Conservation (phyloP, 2,888 invertebrate species). For the Epirrhoe tristata region DNA sequence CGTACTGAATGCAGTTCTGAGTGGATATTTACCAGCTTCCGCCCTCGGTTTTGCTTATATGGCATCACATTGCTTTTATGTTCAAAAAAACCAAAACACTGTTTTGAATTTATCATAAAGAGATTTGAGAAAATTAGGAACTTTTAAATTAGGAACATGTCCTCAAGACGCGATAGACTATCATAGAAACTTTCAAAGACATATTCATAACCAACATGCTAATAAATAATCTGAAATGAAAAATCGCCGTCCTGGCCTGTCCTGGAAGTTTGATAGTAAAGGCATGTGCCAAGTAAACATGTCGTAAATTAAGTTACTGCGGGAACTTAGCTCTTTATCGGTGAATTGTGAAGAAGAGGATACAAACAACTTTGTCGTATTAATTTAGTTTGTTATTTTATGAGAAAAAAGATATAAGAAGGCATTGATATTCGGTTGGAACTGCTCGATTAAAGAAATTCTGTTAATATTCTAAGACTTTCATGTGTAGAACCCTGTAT, state of each 20-base stretch:
- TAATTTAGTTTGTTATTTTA: conserved; percentile 22
- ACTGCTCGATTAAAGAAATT: too few species aligned
- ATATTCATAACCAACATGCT: not conserved
- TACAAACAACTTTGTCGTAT: conserved; percentile 39
- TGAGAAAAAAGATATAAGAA: not conserved
- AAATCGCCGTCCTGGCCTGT: conserved; percentile 27
- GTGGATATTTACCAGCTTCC: not conserved
- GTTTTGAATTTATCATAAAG: too few species aligned
- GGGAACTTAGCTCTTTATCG: conserved; percentile 33
- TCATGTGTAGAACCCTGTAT: too few species aligned
- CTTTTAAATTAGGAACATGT: too few species aligned
- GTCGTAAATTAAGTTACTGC: conserved; percentile 60
- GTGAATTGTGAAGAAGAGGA: conserved; percentile 29
- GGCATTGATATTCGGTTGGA: not conserved
- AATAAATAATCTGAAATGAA: conserved; percentile 23
- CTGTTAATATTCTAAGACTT: too few species aligned
- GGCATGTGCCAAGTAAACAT: conserved; percentile 64
- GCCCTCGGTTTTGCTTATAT: too few species aligned
- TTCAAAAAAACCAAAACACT: not conserved
- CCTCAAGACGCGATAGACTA: too few species aligned
- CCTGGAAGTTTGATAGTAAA: conserved; percentile 32
- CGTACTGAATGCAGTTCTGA: not conserved
- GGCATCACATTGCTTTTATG: too few species aligned
- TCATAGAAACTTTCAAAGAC: not conserved
- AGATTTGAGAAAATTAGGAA: too few species aligned